Percentiles rank a stretch among this genome's conserved stretches.
Evolutionary conservation across 1,140 invertebrate genomes (phyloP).

Genomic region (Eulimnadia texana): DNA sequence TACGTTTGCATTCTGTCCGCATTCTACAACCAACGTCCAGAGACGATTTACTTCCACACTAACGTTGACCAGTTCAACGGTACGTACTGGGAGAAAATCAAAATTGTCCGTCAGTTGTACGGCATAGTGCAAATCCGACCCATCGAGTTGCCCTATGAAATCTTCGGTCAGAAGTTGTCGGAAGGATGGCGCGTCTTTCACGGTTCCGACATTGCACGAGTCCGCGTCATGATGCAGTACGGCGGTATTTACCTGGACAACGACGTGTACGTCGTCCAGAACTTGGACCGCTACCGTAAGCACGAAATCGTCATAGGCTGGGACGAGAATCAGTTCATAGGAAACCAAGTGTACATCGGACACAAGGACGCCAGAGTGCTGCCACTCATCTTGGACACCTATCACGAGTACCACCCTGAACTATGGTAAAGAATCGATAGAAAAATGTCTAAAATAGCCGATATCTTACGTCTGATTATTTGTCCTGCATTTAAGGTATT

Average conservation of each 20-base stretch:
- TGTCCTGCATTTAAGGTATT: slow-evolving; percentile 21
- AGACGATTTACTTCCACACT: slow-evolving; percentile 15
- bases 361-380: slow-evolving; percentile 20
- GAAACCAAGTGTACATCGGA: neutral
- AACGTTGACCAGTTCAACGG: slow-evolving; percentile 6
- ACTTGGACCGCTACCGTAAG: slow-evolving; percentile 23
- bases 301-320: slow-evolving; percentile 27
- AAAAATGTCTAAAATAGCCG: neutral
- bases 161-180: slow-evolving; percentile 12
- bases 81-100: slow-evolving; percentile 7
- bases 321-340: slow-evolving; percentile 7
- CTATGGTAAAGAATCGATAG: slow-evolving; percentile 12
- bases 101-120: neutral
- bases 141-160: slow-evolving; percentile 7
- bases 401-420: slow-evolving; percentile 19
- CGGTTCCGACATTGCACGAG: slow-evolving; percentile 24
- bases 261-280: slow-evolving; percentile 26
- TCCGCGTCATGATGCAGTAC: slow-evolving; percentile 23
- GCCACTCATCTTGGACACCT: slow-evolving; percentile 23
- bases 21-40: slow-evolving; percentile 11
- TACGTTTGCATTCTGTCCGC: slow-evolving; percentile 8
- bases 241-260: slow-evolving; percentile 29
- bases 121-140: neutral
- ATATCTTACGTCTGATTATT: neutral
- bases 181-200: slow-evolving; percentile 21